Evolutionary conservation across 2,113 vertebrate species (phyloP).

Genomic region (Neolamprologus brichardi): DNA sequence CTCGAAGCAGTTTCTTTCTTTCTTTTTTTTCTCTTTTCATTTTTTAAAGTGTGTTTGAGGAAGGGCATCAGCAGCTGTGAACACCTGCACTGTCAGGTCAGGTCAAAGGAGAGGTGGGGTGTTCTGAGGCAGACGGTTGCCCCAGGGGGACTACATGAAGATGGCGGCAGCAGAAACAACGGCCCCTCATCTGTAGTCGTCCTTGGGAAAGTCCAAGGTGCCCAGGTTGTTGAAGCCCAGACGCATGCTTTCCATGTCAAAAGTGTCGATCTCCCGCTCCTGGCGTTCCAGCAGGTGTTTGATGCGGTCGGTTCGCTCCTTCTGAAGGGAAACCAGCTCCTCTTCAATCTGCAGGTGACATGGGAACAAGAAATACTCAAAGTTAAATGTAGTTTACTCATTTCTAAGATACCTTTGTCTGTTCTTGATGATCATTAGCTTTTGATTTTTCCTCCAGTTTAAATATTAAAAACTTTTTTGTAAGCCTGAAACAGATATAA

Average conservation of each 20-base stretch:
- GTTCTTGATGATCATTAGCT: background rate
- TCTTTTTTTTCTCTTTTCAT: background rate
- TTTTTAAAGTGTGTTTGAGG: slow-evolving; percentile 6
- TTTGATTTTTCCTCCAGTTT: background rate
- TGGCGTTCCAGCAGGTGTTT: slow-evolving; percentile 92
- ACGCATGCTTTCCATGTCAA: slow-evolving; percentile 94
- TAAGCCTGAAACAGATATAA: background rate
- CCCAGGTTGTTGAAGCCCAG: slow-evolving; percentile 94
- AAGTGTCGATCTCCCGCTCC: slow-evolving; percentile 90
- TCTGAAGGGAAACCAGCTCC: slow-evolving; percentile 96
- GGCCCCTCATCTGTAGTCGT: slow-evolving; percentile 96
- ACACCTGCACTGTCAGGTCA: slow-evolving; percentile 52
- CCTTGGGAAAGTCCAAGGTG: slow-evolving; percentile 92
- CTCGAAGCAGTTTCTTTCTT: background rate
- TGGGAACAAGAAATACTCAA: background rate
- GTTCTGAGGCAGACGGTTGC: slow-evolving; percentile 9
- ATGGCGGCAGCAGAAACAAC: background rate
- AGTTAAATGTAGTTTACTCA: background rate
- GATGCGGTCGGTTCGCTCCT: slow-evolving; percentile 95
- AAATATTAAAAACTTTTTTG: background rate
- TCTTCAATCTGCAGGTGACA: slow-evolving; percentile 85
- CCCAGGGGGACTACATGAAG: background rate
- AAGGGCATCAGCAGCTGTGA: slow-evolving; percentile 75
- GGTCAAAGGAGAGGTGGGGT: slow-evolving; percentile 1
- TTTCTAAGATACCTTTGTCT: background rate